Conservation (phyloP, 2,797 vertebrate species). For the Tapera naevia region DNA sequence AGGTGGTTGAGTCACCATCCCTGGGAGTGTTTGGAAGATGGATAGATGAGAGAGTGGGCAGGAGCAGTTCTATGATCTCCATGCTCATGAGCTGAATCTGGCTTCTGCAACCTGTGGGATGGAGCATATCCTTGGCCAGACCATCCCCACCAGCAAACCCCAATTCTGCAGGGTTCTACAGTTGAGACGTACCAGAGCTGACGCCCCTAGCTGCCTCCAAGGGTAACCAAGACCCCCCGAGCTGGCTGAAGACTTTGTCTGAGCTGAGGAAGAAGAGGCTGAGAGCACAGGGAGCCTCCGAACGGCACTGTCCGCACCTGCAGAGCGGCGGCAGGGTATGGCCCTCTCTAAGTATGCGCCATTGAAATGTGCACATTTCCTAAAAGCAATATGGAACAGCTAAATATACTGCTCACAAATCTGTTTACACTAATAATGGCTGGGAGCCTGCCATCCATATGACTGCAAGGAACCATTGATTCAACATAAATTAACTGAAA, state of each 20-base stretch:
- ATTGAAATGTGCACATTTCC: conserved; percentile 70
- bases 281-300: rapidly evolving
- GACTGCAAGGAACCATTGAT: conserved; percentile 51
- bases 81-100: rapidly evolving
- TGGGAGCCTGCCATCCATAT: conserved; percentile 75
- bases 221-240: rapidly evolving
- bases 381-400: conserved; percentile 73
- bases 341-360: conserved; percentile 60
- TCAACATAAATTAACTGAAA: conserved; percentile 51
- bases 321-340: conserved; percentile 67
- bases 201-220: rapidly evolving
- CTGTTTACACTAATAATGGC: conserved; percentile 74
- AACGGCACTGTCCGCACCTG: conserved; percentile 33
- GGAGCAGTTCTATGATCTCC: too few species aligned
- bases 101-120: rapidly evolving
- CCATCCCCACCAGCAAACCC: neutral
- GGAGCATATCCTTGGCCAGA: rapidly evolving
- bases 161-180: rapidly evolving
- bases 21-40: too few species aligned
- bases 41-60: too few species aligned
- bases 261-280: rapidly evolving
- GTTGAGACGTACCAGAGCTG: rapidly evolving
- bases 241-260: neutral
- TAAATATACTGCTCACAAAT: conserved; percentile 75
- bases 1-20: too few species aligned